phyloP scores from a whole-genome alignment of 2,797 vertebrate species.

The Eulemur coronatus region DNA sequence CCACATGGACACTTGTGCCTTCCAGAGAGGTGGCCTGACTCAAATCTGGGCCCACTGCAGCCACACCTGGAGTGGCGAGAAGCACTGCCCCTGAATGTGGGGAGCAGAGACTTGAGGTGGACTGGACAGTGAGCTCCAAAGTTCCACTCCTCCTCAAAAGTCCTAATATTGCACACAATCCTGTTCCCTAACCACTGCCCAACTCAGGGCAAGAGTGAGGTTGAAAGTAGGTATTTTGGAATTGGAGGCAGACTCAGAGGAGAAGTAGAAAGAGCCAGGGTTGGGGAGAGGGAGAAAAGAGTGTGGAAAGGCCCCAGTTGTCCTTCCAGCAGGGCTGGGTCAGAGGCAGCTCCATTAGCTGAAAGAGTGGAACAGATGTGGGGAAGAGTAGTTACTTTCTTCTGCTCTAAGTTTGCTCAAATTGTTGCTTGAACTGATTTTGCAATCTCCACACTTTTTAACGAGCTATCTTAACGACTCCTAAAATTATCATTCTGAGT shows the following conservation, averaged over 20 bases:
- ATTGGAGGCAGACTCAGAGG: not conserved
- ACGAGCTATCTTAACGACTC: not conserved
- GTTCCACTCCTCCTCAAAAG: not conserved
- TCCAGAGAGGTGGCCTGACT: too few relatives aligned
- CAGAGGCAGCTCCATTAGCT: not conserved
- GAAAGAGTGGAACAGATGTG: not conserved
- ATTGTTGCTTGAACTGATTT: not conserved
- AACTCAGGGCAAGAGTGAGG: not conserved
- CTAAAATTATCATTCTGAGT: not conserved
- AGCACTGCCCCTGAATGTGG: not conserved
- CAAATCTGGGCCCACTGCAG: not conserved
- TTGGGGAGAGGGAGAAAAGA: too few relatives aligned
- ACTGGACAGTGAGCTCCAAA: too few relatives aligned
- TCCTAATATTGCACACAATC: not conserved
- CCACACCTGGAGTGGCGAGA: too few relatives aligned
- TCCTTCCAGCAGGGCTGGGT: not conserved
- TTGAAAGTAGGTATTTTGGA: not conserved
- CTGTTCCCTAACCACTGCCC: not conserved
- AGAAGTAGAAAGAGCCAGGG: not conserved
- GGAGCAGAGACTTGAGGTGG: not conserved
- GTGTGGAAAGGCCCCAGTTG: not conserved
- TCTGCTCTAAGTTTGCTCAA: not conserved
- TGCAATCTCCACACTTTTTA: not conserved
- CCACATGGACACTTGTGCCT: not conserved
- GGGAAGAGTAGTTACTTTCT: not conserved